phyloP scores from a whole-genome alignment of 2,888 invertebrate genomes.

The Meandrusa payeni region DNA sequence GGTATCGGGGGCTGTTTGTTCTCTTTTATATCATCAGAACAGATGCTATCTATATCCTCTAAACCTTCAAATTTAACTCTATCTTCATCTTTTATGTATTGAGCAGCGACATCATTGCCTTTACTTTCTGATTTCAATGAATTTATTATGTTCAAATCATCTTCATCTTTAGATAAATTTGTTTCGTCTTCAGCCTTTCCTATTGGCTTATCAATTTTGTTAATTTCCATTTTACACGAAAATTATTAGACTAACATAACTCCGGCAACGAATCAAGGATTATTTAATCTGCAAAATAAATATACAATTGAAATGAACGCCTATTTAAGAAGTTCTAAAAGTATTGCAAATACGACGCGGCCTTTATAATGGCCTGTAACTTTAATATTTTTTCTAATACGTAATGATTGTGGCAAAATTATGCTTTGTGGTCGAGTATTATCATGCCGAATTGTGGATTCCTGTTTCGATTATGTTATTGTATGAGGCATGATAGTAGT shows the following conservation, averaged over 20 bases:
- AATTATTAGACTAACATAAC: conserved; percentile 7
- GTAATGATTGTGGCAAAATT: too few relatives aligned
- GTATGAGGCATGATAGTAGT: too few relatives aligned
- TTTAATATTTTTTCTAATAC: too few relatives aligned
- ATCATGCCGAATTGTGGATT: too few relatives aligned
- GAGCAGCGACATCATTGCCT: conserved; percentile 39
- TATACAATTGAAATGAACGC: too few relatives aligned
- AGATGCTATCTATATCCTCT: conserved; percentile 66
- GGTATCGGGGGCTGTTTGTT: conserved; percentile 82
- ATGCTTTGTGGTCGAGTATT: too few relatives aligned
- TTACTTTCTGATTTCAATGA: conserved; percentile 53
- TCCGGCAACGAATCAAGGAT: background rate
- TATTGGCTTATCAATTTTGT: background rate
- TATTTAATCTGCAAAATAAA: conserved; percentile 10
- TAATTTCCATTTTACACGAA: conserved; percentile 3
- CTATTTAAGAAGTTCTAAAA: too few relatives aligned
- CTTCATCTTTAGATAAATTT: conserved; percentile 27
- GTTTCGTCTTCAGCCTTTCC: conserved; percentile 26
- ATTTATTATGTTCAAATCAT: conserved; percentile 61
- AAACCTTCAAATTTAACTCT: conserved; percentile 71
- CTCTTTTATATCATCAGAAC: conserved; percentile 53
- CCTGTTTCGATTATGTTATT: too few relatives aligned
- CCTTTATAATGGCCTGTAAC: too few relatives aligned
- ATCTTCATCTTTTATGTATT: conserved; percentile 45
- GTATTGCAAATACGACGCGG: too few relatives aligned